phyloP scores from a whole-genome alignment of 2,113 vertebrate genomes.

The western clawed frog (Xenopus tropicalis) region DNA sequence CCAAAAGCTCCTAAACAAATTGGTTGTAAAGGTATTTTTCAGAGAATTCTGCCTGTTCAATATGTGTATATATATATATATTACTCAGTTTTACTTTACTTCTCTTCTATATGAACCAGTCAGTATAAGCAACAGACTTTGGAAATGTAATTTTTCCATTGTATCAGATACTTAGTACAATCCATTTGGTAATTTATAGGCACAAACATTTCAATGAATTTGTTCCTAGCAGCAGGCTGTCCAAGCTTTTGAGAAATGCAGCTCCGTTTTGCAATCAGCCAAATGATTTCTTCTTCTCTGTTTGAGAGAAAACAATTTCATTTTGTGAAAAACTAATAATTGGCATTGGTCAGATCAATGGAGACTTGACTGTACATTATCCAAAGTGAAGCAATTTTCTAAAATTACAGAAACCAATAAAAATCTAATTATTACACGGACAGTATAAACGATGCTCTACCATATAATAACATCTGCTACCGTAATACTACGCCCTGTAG shows the following conservation, averaged over 20 bases:
- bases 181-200: no score
- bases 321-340: constrained; percentile 49
- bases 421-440: constrained; percentile 53
- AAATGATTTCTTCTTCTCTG: constrained; percentile 26
- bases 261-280: neutral
- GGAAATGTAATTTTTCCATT: no score
- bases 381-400: constrained; percentile 60
- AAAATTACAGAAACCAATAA: constrained; percentile 51
- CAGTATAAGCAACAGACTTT: no score
- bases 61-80: no score
- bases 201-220: no score
- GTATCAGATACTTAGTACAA: no score
- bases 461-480: constrained; percentile 39
- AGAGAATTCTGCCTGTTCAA: no score
- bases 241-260: constrained; percentile 4
- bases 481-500: neutral
- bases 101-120: no score
- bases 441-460: constrained; percentile 48
- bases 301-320: constrained; percentile 44
- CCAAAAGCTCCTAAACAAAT: no score
- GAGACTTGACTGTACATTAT: constrained; percentile 45
- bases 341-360: constrained; percentile 52
- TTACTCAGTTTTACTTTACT: no score
- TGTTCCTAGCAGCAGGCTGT: constrained; percentile 5
- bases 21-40: no score